These are phyloP conservation scores for Steinernema khuongi DNA, from an alignment of 1,140 invertebrate genomes.

Conservation along the genomic window DNA sequence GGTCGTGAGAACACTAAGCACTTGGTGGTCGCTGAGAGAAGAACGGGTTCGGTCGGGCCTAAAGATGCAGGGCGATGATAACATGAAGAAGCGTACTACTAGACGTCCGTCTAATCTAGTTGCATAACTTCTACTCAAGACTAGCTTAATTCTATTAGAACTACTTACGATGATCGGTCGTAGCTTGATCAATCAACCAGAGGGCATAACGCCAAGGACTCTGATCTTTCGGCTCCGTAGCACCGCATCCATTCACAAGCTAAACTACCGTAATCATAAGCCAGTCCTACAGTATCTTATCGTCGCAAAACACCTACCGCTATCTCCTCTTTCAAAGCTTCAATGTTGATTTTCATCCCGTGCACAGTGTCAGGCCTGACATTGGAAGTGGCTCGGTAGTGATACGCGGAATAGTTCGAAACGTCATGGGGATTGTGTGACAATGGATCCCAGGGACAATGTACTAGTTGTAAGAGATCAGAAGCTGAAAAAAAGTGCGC, in stretches of 20 bases:
- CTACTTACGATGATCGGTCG: constrained; percentile 23
- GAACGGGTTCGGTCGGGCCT: too few species aligned
- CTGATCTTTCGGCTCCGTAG: constrained; percentile 91
- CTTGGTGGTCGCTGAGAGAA: too few species aligned
- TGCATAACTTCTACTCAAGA: too few species aligned
- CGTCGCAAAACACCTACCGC: too few species aligned
- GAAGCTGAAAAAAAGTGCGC: too few species aligned
- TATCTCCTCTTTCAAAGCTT: constrained; percentile 69
- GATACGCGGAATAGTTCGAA: constrained; percentile 97
- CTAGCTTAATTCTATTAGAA: background rate
- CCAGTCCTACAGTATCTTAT: too few species aligned
- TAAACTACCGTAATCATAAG: too few species aligned
- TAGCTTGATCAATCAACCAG: constrained; percentile 73
- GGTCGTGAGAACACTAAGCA: too few species aligned
- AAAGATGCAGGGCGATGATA: background rate
- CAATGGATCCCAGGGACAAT: too few species aligned
- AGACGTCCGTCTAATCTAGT: too few species aligned
- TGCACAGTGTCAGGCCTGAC: constrained; percentile 68
- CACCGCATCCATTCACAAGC: constrained; percentile 83
- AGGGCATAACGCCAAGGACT: constrained; percentile 96
- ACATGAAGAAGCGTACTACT: too few species aligned
- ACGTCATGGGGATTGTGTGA: constrained; percentile 82
- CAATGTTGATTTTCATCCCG: constrained; percentile 64
- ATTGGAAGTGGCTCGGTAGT: constrained; percentile 82
- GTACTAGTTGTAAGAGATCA: too few species aligned